Conservation (phyloP, 2,797 vertebrate species). For the Cuculus canorus region DNA sequence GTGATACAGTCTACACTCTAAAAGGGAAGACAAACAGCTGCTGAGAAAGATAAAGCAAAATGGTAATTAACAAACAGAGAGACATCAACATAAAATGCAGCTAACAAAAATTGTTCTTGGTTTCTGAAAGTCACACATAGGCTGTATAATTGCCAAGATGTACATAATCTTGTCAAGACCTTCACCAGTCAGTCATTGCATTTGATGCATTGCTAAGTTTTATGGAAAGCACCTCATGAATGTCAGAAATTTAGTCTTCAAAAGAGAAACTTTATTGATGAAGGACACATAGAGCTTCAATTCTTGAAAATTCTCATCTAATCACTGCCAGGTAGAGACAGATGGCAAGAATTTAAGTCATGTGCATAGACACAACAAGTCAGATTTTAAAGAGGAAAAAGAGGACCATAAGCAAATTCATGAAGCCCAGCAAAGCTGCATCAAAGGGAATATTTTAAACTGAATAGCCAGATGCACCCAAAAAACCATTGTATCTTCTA, state of each 20-base stretch:
- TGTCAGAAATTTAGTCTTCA: background rate
- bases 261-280: background rate
- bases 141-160: background rate
- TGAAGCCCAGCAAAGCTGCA: background rate
- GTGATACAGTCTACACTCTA: constrained; percentile 11
- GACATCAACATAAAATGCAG: constrained; percentile 1
- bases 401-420: background rate
- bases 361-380: background rate
- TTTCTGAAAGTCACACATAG: constrained; percentile 16
- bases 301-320: background rate
- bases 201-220: background rate
- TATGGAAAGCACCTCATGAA: background rate
- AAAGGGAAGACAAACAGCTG: constrained; percentile 59
- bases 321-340: background rate
- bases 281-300: background rate
- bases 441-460: background rate
- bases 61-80: constrained; percentile 24
- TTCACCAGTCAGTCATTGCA: background rate
- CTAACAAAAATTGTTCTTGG: constrained; percentile 4
- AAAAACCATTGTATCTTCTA: background rate
- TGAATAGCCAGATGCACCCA: background rate
- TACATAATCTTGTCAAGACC: background rate
- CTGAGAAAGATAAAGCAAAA: constrained; percentile 48
- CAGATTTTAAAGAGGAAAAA: background rate
- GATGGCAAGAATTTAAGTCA: background rate